Base-by-base conservation (phyloP, 2,888 invertebrate genomes). In the Deroplatys truncata region DNA sequence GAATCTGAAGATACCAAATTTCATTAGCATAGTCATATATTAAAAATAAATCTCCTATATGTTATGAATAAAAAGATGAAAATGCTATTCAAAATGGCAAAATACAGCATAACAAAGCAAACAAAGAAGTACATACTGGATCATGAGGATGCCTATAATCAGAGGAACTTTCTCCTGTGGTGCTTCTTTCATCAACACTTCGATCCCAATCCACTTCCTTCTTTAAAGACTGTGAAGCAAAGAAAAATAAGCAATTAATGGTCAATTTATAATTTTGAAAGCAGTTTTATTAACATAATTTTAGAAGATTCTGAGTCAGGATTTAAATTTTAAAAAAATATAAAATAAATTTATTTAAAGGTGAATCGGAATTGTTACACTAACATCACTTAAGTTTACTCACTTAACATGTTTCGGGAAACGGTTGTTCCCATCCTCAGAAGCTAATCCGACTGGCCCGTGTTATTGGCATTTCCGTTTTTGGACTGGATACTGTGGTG, bases 191-290 rank as follows among this genome's bases (percentile, higher is more conserved):
- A 92, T 97, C 98, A 91, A 94, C 93, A 92, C 95, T 95, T 93
- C 96, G 94, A 92, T 97, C 97, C 97, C 97, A 98, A 93, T 97
- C 98, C 92, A 97, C 96, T 95, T 98, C 98, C 94, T 98, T 98
- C 93, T 98, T 98, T 92, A 98, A 94, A 91, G 97, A 98, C 98
- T 98, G 95, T 89, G 43, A 96, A 96, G 91, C 91, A 89, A 90
- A 90, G 88, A 90, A 90, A 90, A 8, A 72, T 20, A 20, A 72
- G 56, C 56, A 72, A 72, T 72, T 9, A 72, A 20, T 72, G 16
- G 25, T 72, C 88, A 90, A 89, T n/a, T 89, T 43, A 87, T 43
- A 43, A 13, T 43, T 43, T 13, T 43, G 43, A 13, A 43, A 43
- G 10, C 43, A 43, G 2, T 0, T 13, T 43, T 13, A 13, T 43